phyloP scores from a whole-genome alignment of 2,888 invertebrate genomes.

The Strigamia maritima region DNA sequence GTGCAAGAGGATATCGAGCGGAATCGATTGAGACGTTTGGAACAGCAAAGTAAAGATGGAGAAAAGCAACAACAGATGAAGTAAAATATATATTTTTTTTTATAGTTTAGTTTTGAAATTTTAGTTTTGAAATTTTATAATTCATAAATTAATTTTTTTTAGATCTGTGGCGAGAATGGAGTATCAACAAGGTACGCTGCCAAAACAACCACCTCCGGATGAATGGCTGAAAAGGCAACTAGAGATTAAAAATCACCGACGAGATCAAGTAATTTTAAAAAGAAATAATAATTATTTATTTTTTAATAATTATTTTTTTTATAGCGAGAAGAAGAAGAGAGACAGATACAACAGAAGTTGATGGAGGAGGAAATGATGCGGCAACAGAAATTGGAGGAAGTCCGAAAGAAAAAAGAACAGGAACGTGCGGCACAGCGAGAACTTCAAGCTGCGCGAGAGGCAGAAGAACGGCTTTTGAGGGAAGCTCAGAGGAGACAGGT shows the following conservation, averaged over 20 bases:
- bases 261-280: constrained; percentile 21
- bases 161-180: background rate
- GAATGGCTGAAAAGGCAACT: constrained; percentile 43
- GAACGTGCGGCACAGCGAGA: constrained; percentile 51
- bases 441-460: constrained; percentile 52
- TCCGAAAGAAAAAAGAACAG: constrained; percentile 57
- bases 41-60: constrained; percentile 42
- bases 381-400: constrained; percentile 59
- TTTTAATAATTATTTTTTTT: too few relatives aligned
- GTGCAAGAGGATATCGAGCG: constrained; percentile 54
- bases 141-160: background rate
- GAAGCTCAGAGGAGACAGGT: constrained; percentile 54
- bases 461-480: constrained; percentile 53
- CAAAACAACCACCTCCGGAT: constrained; percentile 30
- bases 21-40: constrained; percentile 50
- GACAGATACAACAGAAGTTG: constrained; percentile 47
- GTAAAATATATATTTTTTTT: background rate
- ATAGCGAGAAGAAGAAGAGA: constrained; percentile 43
- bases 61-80: constrained; percentile 42
- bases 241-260: constrained; percentile 42
- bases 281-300: background rate
- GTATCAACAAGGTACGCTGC: background rate
- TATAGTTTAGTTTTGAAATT: too few relatives aligned
- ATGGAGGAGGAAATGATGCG: constrained; percentile 48
- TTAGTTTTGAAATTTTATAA: too few relatives aligned